Conservation (phyloP, 1,140 invertebrate genomes). For the Pogonomyrmex barbatus region DNA sequence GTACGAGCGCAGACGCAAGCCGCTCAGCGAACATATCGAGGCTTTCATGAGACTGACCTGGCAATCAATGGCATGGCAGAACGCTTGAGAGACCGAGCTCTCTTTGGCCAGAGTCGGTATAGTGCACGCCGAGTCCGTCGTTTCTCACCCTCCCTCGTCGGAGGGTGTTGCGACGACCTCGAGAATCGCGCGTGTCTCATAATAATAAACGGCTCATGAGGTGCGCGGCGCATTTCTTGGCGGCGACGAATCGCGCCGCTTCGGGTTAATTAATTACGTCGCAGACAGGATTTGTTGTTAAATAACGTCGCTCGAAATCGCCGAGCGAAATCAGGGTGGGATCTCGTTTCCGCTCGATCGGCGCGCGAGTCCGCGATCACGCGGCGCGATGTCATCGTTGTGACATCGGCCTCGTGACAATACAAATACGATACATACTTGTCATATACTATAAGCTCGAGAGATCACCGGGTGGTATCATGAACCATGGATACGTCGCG, state of each 20-base stretch:
- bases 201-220: not conserved
- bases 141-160: not conserved
- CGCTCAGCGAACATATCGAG: slow-evolving; percentile 40
- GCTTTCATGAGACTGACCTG: slow-evolving; percentile 30
- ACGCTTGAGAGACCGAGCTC: slow-evolving; percentile 48
- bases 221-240: not conserved
- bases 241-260: not conserved
- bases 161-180: not conserved
- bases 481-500: slow-evolving; percentile 64
- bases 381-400: not conserved
- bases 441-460: not conserved
- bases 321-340: not conserved
- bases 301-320: slow-evolving; percentile 6
- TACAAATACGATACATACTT: not conserved
- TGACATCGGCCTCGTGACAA: slow-evolving; percentile 21
- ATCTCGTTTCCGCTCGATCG: not conserved
- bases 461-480: slow-evolving; percentile 26
- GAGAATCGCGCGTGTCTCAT: not conserved
- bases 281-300: not conserved
- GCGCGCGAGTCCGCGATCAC: not conserved
- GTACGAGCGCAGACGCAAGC: slow-evolving; percentile 66
- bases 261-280: slow-evolving; percentile 1
- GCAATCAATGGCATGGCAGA: slow-evolving; percentile 74
- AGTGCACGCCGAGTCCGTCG: not conserved
- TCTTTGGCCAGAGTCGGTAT: slow-evolving; percentile 13